Base-by-base conservation (phyloP, 1,140 invertebrate species). In the Trichonephila inaurata region DNA sequence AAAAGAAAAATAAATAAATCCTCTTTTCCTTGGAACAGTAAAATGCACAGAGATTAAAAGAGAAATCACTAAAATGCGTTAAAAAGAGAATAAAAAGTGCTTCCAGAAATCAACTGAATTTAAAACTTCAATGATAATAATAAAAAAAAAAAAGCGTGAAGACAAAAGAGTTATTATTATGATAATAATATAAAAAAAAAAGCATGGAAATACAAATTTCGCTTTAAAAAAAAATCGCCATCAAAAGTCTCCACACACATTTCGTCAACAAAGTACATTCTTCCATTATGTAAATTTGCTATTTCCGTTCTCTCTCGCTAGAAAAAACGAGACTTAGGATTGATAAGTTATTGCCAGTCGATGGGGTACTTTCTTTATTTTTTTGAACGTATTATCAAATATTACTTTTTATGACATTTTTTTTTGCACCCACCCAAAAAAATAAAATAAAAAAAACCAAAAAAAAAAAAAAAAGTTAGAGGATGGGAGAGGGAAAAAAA, bases 271-370 rank as follows among this genome's bases (percentile, higher is more conserved):
- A 93, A 64, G 44, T 93, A 72, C 91, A 58, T 77, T 77, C 83
- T 61, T 58, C 83, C 91, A 93, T 93, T 88, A 93, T 92, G 91
- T 72, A 92, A 92, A 92, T 92, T 93, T 93, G 91, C 91, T 62
- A 87, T 93, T 93, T 93, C 58, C 62, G 19, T 62, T 58, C 24
- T 64, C 7, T 58, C 51, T 77, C 24, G 12, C 66, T 24, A 8
- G 89, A 4, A 62, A 81, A 91, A 82, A 77, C 14, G 72, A 33
- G 28, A 40, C 69, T 77, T 77, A 64, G 86, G 86, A 83, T 85
- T 92, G 90, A 92, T 92, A 92, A 92, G 90, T 92, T 92, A 92
- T 92, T 85, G 90, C 90, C 33, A 77, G 77, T 24, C 81, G 77
- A 85, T 92, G 81, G 51, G 61, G 19, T 88, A 28, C 33, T 77